phyloP scores from a whole-genome alignment of 2,888 invertebrate species.

The Marronus borbonicus region DNA sequence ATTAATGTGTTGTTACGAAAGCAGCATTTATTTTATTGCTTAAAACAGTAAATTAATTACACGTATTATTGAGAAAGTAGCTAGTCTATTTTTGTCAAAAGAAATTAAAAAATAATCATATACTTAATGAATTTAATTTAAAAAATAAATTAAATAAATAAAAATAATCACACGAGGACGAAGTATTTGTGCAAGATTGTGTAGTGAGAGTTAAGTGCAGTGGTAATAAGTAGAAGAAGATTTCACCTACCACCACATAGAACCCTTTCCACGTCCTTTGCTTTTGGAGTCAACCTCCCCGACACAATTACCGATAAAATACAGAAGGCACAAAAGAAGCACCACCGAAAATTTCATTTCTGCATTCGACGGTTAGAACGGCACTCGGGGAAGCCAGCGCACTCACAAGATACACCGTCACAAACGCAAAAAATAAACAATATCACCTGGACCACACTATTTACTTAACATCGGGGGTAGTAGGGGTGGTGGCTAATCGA shows the following conservation, averaged over 20 bases:
- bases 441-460: conserved; percentile 68
- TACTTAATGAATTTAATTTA: too few relatives aligned
- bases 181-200: neutral
- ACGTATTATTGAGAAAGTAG: too few relatives aligned
- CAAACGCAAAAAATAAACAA: conserved; percentile 70
- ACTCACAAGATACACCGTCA: conserved; percentile 61
- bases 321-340: conserved; percentile 57
- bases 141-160: too few relatives aligned
- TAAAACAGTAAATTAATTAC: too few relatives aligned
- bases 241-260: conserved; percentile 91
- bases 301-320: conserved; percentile 61
- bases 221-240: conserved; percentile 16
- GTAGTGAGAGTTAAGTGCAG: too few relatives aligned
- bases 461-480: conserved; percentile 67
- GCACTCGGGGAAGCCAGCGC: conserved; percentile 48
- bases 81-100: too few relatives aligned
- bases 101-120: too few relatives aligned
- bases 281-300: conserved; percentile 66
- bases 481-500: conserved; percentile 66
- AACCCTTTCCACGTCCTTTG: conserved; percentile 86
- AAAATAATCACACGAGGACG: neutral
- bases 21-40: too few relatives aligned
- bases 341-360: conserved; percentile 61
- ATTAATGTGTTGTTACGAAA: too few relatives aligned
- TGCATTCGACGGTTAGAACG: conserved; percentile 43